Base-by-base conservation (phyloP, 2,888 invertebrate genomes). In the Polydrusus pterygomalis region DNA sequence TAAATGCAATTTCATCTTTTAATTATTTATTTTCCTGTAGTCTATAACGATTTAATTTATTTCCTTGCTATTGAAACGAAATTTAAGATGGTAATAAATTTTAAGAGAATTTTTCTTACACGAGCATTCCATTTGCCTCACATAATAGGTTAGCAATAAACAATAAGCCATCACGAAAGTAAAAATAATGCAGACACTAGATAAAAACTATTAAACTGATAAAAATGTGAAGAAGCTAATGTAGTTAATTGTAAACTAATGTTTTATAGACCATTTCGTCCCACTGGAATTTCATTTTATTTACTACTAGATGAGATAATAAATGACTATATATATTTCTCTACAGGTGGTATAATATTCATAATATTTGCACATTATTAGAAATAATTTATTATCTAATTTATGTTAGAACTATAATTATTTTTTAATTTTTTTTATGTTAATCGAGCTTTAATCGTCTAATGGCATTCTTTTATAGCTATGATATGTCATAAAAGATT, bases 221-320 rank as follows among this genome's bases (percentile, higher is more conserved):
- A 58, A 67, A 67, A 67, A 67, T 67, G 11, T 67, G 51, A 67
- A 67, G 67, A 67, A 67, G 67, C 67, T 67, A 67, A 67, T 67
- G 67, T 54, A 54, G 9, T 67, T 51, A 67, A 67, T 51, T 67
- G 67, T 38, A 38, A 67, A 67, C 67, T 67, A 51, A 54, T 67
- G 67, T 54, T 67, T 67, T 67, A 67, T 67, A 38, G 67, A 67
- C 67, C 67, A 54, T 67, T 54, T 54, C 67, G 40, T 20, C 67
- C 67, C 67, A 67, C 67, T 67, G 51, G 40, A 67, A 40, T 54
- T 51, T 54, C 15, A 51, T 13, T 17, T 20, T 51, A 64, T 67
- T 40, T 54, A 38, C 54, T 30, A 25, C 54, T 51, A 30, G 18
- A 67, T 67, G 11, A 67, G 67, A 54, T 54, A 67, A 67, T 58